Percentiles rank a stretch among this genome's conserved stretches.
Evolutionary conservation across 2,888 invertebrate genomes (phyloP).

Genomic region (Dicycla oo): DNA sequence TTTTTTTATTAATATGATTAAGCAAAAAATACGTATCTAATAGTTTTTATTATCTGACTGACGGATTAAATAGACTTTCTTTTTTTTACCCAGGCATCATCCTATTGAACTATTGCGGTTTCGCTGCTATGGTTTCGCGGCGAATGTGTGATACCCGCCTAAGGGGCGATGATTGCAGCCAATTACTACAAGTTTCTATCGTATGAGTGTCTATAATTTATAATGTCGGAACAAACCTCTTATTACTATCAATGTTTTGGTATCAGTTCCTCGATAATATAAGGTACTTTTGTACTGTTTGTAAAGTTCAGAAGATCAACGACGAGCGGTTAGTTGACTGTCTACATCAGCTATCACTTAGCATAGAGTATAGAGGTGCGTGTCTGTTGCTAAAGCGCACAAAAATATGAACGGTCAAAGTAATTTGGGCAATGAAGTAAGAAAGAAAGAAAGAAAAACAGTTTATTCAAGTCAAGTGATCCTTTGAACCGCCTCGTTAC

Average conservation of each 20-base stretch:
- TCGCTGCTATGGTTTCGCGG: no score
- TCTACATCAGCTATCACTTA: not conserved
- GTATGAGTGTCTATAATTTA: slow-evolving; percentile 10
- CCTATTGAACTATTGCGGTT: no score
- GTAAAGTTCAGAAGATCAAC: not conserved
- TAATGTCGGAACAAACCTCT: slow-evolving; percentile 5
- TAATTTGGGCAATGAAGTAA: slow-evolving; percentile 25
- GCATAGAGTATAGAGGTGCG: no score
- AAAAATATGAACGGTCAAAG: slow-evolving; percentile 14
- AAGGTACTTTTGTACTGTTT: not conserved
- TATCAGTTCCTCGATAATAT: not conserved
- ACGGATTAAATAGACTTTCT: no score
- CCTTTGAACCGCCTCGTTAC: slow-evolving; percentile 24
- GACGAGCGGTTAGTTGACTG: not conserved
- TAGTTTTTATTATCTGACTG: no score
- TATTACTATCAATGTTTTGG: slow-evolving; percentile 18
- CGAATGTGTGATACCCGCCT: not conserved
- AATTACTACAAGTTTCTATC: slow-evolving; percentile 51
- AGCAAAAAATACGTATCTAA: no score
- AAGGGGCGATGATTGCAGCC: slow-evolving; percentile 46
- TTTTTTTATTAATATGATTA: no score
- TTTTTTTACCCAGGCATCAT: no score
- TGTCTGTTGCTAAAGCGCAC: not conserved
- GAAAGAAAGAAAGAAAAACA: no score
- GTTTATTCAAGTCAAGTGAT: not conserved